A percentile compares a stretch with the other conserved stretches of the same genome.
Conservation (phyloP, 1,140 invertebrate species). For the Conopomorpha cramerella region DNA sequence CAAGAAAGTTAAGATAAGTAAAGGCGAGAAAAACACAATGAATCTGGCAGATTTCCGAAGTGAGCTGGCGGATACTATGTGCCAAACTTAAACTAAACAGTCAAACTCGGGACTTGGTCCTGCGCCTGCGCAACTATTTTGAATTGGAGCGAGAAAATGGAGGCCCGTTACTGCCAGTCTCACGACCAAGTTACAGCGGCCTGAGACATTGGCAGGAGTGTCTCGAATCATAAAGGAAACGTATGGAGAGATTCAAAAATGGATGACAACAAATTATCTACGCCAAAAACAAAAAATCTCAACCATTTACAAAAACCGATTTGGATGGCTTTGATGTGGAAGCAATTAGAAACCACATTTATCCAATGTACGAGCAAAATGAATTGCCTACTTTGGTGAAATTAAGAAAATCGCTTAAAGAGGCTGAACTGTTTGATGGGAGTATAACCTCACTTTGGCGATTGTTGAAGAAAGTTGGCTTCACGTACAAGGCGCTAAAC, state of each 20-base stretch:
- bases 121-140: no score
- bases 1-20: no score
- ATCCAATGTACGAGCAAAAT: not conserved
- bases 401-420: conserved; percentile 3
- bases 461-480: conserved; percentile 6
- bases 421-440: conserved; percentile 4
- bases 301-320: not conserved
- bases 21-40: no score
- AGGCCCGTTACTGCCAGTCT: not conserved
- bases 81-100: no score
- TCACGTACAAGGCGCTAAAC: conserved; percentile 6
- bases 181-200: not conserved
- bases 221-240: not conserved
- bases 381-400: not conserved
- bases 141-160: not conserved
- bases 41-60: no score
- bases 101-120: no score
- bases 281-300: not conserved
- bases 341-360: not conserved
- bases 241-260: not conserved
- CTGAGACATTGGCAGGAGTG: not conserved
- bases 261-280: not conserved
- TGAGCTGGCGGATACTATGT: no score
- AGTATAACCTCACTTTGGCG: conserved; percentile 4
- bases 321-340: not conserved